Conservation (phyloP, 2,113 vertebrate species). For the Syrrhaptes paradoxus region DNA sequence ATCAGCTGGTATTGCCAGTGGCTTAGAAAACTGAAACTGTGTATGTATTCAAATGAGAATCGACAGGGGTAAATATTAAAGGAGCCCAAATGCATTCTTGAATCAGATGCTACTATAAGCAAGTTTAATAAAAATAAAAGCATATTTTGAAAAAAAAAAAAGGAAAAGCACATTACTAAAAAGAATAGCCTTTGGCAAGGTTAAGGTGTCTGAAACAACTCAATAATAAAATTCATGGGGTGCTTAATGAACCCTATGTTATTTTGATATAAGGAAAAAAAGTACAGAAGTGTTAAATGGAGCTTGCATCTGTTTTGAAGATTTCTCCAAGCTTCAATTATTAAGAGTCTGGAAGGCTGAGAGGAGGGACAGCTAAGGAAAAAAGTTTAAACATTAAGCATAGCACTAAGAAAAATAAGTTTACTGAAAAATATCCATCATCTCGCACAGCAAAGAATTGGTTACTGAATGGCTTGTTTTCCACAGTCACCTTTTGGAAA, state of each 20-base stretch:
- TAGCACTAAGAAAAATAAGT: background rate
- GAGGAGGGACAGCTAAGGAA: background rate
- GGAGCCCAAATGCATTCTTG: background rate
- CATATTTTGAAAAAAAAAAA: background rate
- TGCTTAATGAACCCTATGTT: constrained; percentile 50
- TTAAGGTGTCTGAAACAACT: constrained; percentile 33
- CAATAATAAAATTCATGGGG: constrained; percentile 47
- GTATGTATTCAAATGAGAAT: background rate
- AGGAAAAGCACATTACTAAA: background rate
- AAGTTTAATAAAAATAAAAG: constrained; percentile 10
- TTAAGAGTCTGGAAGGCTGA: background rate
- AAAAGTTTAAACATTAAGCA: background rate
- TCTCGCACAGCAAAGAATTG: background rate
- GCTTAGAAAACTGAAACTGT: background rate
- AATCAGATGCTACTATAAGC: background rate
- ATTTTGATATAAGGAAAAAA: constrained; percentile 27
- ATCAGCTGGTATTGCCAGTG: background rate
- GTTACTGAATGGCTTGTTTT: background rate
- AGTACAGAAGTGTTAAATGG: constrained; percentile 13
- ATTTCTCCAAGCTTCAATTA: constrained; percentile 31
- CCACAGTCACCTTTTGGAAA: background rate
- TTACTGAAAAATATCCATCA: background rate
- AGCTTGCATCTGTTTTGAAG: constrained; percentile 39
- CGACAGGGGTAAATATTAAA: background rate
- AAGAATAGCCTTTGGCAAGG: constrained; percentile 44